Conservation (phyloP, 1,140 invertebrate species). For the Formica selysi region DNA sequence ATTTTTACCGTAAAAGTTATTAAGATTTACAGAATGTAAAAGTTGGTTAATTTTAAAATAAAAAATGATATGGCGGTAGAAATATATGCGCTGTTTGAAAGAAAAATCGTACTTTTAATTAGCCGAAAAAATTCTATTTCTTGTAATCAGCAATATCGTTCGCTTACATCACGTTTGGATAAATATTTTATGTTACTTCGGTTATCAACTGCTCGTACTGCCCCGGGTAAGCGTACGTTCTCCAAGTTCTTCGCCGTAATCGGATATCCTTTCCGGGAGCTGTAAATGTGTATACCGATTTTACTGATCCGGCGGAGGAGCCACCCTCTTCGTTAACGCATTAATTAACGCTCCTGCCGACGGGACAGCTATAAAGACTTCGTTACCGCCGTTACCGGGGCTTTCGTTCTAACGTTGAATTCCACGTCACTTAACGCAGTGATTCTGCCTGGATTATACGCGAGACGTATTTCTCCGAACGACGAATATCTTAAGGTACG, state of each 20-base stretch:
- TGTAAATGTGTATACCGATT: slow-evolving; percentile 60
- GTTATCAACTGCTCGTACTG: slow-evolving; percentile 2
- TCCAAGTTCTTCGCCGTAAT: slow-evolving; percentile 46
- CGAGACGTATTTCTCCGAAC: slow-evolving; percentile 26
- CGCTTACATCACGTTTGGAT: slow-evolving; percentile 12
- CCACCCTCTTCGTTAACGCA: slow-evolving; percentile 68
- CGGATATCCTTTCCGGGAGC: slow-evolving; percentile 3
- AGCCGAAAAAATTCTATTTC: neutral
- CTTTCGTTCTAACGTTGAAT: slow-evolving; percentile 44
- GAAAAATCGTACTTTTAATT: neutral
- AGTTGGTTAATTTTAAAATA: neutral
- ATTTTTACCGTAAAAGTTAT: neutral
- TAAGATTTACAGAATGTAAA: neutral
- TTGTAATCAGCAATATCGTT: neutral
- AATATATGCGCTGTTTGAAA: neutral
- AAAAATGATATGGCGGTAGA: neutral
- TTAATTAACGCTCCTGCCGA: slow-evolving; percentile 67
- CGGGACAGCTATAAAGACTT: slow-evolving; percentile 57
- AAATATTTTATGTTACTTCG: slow-evolving; percentile 25
- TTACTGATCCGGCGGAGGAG: slow-evolving; percentile 34
- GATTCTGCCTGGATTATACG: slow-evolving; percentile 40
- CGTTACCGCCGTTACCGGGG: slow-evolving; percentile 33
- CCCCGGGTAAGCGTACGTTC: neutral
- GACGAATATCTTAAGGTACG: slow-evolving; percentile 19
- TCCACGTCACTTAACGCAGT: slow-evolving; percentile 49